A percentile compares a stretch with the other conserved stretches of the same genome.
These are phyloP conservation scores for Crypturellus tataupa DNA, from an alignment of 2,797 vertebrate species.

Conservation along the genomic window DNA sequence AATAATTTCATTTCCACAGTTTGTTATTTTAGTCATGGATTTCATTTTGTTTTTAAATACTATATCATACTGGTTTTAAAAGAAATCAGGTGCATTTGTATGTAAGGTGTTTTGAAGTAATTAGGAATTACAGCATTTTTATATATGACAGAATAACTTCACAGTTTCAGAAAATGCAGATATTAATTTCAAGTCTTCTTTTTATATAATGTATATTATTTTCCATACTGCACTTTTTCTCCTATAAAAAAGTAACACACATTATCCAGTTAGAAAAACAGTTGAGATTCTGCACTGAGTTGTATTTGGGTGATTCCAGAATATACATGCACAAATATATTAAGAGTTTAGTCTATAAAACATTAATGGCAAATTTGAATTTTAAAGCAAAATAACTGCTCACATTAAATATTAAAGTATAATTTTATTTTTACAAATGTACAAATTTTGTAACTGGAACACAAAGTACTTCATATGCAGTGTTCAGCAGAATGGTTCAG, in stretches of 20 bases:
- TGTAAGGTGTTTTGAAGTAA: background rate
- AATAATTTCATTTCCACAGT: background rate
- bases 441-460: background rate
- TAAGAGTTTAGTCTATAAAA: background rate
- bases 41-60: background rate
- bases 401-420: slow-evolving; percentile 5
- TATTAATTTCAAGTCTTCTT: background rate
- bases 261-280: background rate
- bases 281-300: background rate
- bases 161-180: background rate
- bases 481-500: too few species aligned
- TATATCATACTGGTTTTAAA: background rate
- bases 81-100: background rate
- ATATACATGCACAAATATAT: background rate
- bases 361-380: background rate
- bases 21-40: background rate
- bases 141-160: background rate
- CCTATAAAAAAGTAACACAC: background rate
- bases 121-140: background rate
- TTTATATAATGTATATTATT: background rate
- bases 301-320: background rate
- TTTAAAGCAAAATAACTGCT: slow-evolving; percentile 5
- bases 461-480: background rate
- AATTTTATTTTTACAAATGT: background rate
- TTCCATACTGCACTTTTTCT: background rate